Percentiles rank a stretch among this genome's conserved stretches.
Evolutionary conservation across 2,797 vertebrate species (phyloP).

Genomic region (Otus scops): DNA sequence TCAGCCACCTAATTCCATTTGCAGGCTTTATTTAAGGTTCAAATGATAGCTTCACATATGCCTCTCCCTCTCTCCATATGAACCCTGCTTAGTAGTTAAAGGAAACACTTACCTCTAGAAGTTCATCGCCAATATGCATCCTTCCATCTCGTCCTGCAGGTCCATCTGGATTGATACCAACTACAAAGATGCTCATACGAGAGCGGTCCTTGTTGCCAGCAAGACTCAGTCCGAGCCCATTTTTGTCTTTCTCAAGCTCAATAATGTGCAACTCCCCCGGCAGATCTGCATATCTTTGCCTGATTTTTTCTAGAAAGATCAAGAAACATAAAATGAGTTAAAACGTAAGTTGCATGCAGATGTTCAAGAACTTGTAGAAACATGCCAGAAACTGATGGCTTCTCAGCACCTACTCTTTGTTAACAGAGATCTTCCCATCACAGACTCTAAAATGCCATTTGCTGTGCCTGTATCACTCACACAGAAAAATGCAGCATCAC

Average conservation of each 20-base stretch:
- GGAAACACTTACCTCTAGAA: conserved; percentile 85
- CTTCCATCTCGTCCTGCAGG: conserved; percentile 84
- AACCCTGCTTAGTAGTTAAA: neutral
- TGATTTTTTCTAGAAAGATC: conserved; percentile 85
- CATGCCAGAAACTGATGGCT: neutral
- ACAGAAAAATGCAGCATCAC: neutral
- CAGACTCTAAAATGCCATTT: neutral
- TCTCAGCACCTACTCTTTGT: neutral
- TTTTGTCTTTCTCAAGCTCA: conserved; percentile 92
- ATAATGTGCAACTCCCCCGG: conserved; percentile 88
- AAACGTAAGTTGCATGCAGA: fast-evolving
- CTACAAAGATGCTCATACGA: conserved; percentile 92
- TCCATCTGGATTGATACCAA: conserved; percentile 89
- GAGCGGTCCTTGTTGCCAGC: conserved; percentile 93
- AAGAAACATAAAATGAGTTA: neutral
- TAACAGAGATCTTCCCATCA: neutral
- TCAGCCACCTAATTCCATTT: neutral
- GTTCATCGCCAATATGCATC: conserved; percentile 88
- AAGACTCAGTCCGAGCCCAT: conserved; percentile 92
- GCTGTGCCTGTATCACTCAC: neutral
- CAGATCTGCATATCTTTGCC: conserved; percentile 91
- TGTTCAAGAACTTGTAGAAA: neutral
- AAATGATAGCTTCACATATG: neutral
- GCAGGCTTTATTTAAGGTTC: conserved; percentile 24
- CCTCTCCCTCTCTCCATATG: neutral